A percentile compares a stretch with the other conserved stretches of the same genome.
These are phyloP conservation scores for Cylloceria caligata DNA, from an alignment of 2,888 invertebrate species.

Conservation along the genomic window DNA sequence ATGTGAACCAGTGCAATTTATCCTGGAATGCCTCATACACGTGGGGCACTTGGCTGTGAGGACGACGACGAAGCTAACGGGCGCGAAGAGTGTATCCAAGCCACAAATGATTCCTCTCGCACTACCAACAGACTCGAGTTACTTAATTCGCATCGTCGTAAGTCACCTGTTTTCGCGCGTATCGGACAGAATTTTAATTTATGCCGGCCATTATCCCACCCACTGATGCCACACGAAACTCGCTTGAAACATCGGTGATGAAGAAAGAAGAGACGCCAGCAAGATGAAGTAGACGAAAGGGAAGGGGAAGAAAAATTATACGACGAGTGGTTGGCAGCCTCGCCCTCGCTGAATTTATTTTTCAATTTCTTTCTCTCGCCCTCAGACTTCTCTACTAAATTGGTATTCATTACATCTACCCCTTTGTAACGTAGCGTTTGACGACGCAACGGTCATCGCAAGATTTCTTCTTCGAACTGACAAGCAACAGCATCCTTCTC, in stretches of 20 bases:
- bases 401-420: neutral
- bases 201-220: constrained; percentile 78
- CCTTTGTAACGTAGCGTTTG: neutral
- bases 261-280: neutral
- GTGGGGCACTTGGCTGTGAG: neutral
- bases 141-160: constrained; percentile 77
- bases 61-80: neutral
- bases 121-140: constrained; percentile 70
- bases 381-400: neutral
- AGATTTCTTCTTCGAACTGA: too few relatives aligned
- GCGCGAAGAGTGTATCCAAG: constrained; percentile 19
- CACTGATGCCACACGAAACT: constrained; percentile 50
- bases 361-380: constrained; percentile 1
- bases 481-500: constrained; percentile 3
- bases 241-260: neutral
- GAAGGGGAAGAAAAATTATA: constrained; percentile 21
- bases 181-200: constrained; percentile 81
- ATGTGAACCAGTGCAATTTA: too few relatives aligned
- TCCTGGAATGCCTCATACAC: too few relatives aligned
- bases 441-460: too few relatives aligned
- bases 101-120: constrained; percentile 1
- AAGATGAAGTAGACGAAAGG: neutral
- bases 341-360: neutral
- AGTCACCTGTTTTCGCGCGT: constrained; percentile 80
- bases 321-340: neutral